Evolutionary conservation across 2,888 invertebrate species (phyloP).

Genomic region (Lasius fuliginosus): DNA sequence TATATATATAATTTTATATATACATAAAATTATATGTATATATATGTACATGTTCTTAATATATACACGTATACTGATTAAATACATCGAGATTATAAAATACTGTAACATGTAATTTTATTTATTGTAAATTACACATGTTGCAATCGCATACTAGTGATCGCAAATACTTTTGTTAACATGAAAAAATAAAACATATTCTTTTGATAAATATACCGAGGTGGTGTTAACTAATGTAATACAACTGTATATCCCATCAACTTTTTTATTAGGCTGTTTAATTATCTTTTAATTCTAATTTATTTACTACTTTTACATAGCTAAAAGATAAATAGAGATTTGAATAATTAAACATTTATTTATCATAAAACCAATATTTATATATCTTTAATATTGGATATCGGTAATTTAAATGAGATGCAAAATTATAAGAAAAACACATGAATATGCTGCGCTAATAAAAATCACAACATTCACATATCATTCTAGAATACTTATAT

Average conservation of each 20-base stretch:
- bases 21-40: no score
- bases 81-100: background rate
- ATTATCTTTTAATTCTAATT: background rate
- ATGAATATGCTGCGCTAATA: background rate
- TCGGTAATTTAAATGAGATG: background rate
- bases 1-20: background rate
- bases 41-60: background rate
- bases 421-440: background rate
- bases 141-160: background rate
- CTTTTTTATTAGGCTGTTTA: background rate
- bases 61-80: background rate
- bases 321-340: background rate
- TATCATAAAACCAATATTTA: background rate
- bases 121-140: slow-evolving; percentile 6
- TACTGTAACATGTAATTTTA: background rate
- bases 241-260: background rate
- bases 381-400: background rate
- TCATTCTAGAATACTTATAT: background rate
- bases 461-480: background rate
- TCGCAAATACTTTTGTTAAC: background rate
- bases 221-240: background rate
- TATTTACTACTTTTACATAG: slow-evolving; percentile 6
- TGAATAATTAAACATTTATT: background rate
- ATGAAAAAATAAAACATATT: slow-evolving; percentile 7
- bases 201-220: no score